These are phyloP conservation scores for Brachionus koreanus DNA, from an alignment of 1,140 invertebrate genomes.

Conservation along the genomic window DNA sequence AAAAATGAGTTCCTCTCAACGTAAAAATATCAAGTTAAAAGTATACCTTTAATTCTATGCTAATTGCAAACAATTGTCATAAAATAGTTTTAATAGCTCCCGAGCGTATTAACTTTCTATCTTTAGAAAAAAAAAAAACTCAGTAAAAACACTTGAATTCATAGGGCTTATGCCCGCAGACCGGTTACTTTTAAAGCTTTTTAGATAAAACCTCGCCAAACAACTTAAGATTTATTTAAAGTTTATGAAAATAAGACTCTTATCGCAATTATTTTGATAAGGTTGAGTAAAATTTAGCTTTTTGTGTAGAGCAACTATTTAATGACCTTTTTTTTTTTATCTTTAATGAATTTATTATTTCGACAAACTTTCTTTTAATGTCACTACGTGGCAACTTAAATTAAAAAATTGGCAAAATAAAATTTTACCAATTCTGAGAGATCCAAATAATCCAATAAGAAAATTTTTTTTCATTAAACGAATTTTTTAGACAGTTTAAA, in stretches of 20 bases:
- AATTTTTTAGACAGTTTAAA: background rate
- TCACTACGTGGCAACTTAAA: background rate
- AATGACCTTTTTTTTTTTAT: background rate
- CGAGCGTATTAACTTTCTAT: background rate
- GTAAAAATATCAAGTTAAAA: background rate
- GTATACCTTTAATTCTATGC: slow-evolving; percentile 1
- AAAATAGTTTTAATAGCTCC: slow-evolving; percentile 2
- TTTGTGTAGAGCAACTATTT: background rate
- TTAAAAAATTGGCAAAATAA: too few relatives aligned
- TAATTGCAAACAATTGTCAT: background rate
- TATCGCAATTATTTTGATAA: slow-evolving; percentile 3
- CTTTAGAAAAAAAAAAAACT: background rate
- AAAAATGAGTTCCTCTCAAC: background rate
- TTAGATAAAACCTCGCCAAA: background rate
- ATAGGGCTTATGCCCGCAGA: background rate
- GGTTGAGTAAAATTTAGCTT: slow-evolving; percentile 1
- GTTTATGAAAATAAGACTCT: slow-evolving; percentile 3
- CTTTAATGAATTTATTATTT: background rate
- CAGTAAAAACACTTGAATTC: background rate
- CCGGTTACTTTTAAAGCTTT: background rate
- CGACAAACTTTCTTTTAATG: background rate
- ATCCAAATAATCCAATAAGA: background rate
- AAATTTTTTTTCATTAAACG: background rate
- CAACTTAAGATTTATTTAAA: background rate
- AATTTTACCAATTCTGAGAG: background rate